Evolutionary conservation across 2,888 invertebrate species (phyloP).

Genomic region (Plagodis pulveraria): DNA sequence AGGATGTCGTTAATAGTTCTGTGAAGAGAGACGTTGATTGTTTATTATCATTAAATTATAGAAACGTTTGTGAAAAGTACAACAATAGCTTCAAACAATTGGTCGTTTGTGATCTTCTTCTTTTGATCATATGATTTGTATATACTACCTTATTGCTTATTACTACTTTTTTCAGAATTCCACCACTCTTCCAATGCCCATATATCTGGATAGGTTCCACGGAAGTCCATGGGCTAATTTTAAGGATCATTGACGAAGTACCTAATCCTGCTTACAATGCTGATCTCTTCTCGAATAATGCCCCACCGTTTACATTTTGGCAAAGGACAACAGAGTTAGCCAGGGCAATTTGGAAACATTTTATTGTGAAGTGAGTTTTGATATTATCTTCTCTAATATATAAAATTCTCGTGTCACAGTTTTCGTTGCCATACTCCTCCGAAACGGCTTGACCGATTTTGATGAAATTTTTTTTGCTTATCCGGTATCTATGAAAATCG

Average conservation of each 20-base stretch:
- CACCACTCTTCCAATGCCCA: conserved; percentile 60
- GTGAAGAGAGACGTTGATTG: neutral
- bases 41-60: neutral
- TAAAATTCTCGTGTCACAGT: too few relatives aligned
- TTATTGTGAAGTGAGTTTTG: conserved; percentile 49
- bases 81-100: too few relatives aligned
- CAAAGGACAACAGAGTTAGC: conserved; percentile 52
- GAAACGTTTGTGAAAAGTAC: too few relatives aligned
- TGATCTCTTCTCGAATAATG: conserved; percentile 52
- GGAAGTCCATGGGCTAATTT: conserved; percentile 60
- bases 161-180: conserved; percentile 55
- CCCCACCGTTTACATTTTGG: conserved; percentile 53
- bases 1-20: neutral
- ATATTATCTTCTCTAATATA: too few relatives aligned
- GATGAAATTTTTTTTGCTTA: too few relatives aligned
- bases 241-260: conserved; percentile 59
- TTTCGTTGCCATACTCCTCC: too few relatives aligned
- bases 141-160: too few relatives aligned
- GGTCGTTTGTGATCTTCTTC: too few relatives aligned
- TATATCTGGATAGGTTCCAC: conserved; percentile 64
- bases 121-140: too few relatives aligned
- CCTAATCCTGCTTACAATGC: conserved; percentile 63
- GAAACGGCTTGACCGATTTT: too few relatives aligned
- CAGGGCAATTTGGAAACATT: conserved; percentile 45
- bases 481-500: too few relatives aligned